Conservation (phyloP, 2,113 vertebrate genomes). For the Camelus bactrianus region DNA sequence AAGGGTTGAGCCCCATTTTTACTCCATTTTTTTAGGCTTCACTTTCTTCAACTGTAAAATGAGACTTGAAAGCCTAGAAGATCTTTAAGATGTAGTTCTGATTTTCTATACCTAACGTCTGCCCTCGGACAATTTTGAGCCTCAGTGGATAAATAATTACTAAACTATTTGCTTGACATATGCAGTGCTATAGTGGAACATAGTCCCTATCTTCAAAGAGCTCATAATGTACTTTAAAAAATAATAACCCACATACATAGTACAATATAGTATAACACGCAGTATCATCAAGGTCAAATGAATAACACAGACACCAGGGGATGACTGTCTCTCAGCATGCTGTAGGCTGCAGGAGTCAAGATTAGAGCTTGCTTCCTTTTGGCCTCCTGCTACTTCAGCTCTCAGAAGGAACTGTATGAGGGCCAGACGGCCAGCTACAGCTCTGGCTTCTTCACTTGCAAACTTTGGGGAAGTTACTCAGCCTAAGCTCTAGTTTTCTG, state of each 20-base stretch:
- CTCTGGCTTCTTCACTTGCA: not conserved
- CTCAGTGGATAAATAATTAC: not conserved
- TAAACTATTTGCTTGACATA: not conserved
- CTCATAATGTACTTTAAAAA: not conserved
- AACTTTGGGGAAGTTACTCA: not conserved
- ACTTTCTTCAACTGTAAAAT: not conserved
- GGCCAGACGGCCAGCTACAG: not conserved
- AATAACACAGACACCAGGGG: not conserved
- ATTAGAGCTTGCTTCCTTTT: not conserved
- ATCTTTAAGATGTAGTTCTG: not conserved
- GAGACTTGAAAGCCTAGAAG: not conserved
- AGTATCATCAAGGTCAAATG: not conserved
- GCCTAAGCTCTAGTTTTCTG: not conserved
- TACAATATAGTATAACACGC: not conserved
- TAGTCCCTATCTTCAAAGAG: not conserved
- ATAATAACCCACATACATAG: not conserved
- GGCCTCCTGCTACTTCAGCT: not conserved
- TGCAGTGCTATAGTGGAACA: not conserved
- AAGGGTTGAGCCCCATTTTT: not conserved
- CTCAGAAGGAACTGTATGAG: not conserved
- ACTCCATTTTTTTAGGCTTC: not conserved
- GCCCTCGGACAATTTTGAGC: not conserved
- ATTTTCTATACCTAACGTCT: not conserved
- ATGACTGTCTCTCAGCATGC: not conserved
- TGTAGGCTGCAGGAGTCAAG: not conserved